Conservation (phyloP, 2,797 vertebrate genomes). For the Esox lucius region DNA sequence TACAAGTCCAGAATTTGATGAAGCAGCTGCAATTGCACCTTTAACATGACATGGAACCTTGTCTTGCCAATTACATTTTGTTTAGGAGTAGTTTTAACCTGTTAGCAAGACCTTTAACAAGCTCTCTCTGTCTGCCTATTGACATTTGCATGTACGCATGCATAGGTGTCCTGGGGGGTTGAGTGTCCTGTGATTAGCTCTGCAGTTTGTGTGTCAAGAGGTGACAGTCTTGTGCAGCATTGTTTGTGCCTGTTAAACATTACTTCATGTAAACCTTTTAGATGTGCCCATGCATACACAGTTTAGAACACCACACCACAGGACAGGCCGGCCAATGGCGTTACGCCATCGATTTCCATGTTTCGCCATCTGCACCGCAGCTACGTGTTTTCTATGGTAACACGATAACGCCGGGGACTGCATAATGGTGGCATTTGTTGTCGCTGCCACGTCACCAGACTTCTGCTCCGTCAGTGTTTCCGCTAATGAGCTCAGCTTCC, state of each 20-base stretch:
- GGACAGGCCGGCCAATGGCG: slow-evolving; percentile 48
- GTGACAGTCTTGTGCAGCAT: slow-evolving; percentile 50
- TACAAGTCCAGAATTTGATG: too few species aligned
- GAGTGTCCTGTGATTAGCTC: slow-evolving; percentile 44
- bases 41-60: too few species aligned
- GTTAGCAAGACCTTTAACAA: too few species aligned
- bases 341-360: slow-evolving; percentile 12
- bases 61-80: too few species aligned
- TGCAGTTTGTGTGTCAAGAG: slow-evolving; percentile 57
- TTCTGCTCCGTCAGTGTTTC: too few species aligned
- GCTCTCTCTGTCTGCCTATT: too few species aligned
- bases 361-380: slow-evolving; percentile 20
- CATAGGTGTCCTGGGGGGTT: neutral
- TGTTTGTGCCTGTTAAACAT: slow-evolving; percentile 74
- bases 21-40: too few species aligned
- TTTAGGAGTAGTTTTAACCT: too few species aligned
- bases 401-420: slow-evolving; percentile 37
- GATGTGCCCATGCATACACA: neutral
- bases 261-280: slow-evolving; percentile 62
- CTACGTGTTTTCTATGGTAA: slow-evolving; percentile 25
- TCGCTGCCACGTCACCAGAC: too few species aligned
- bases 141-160: too few species aligned
- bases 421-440: slow-evolving; percentile 30
- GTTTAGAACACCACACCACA: slow-evolving; percentile 15
- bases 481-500: too few species aligned